Conservation (phyloP, 2,888 invertebrate genomes). For the Capitulum mitella region DNA sequence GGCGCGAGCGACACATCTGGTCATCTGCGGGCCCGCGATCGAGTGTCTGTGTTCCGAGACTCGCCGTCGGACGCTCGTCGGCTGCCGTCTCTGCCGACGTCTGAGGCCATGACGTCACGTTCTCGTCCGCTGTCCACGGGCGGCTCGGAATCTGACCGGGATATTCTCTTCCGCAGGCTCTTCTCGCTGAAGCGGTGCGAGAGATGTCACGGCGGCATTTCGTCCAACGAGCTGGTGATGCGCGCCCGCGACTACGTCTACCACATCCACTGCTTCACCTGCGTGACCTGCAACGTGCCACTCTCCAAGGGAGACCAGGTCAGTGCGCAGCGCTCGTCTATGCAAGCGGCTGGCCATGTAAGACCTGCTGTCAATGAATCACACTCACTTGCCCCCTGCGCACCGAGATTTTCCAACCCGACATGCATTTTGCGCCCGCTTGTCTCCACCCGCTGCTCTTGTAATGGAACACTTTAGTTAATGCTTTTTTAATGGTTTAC, state of each 20-base stretch:
- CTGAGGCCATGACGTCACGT: not conserved
- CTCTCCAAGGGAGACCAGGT: slow-evolving; percentile 58
- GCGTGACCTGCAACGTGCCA: slow-evolving; percentile 70
- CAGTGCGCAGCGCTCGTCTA: too few species aligned
- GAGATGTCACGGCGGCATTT: slow-evolving; percentile 74
- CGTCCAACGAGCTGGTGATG: slow-evolving; percentile 84
- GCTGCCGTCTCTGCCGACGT: not conserved
- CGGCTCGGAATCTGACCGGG: too few species aligned
- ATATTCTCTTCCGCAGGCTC: slow-evolving; percentile 27
- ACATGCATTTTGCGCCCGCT: too few species aligned
- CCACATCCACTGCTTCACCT: slow-evolving; percentile 83
- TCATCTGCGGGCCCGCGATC: too few species aligned
- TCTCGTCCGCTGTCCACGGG: not conserved
- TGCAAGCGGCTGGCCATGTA: too few species aligned
- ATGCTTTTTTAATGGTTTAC: too few species aligned
- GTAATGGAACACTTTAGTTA: too few species aligned
- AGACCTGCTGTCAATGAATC: too few species aligned
- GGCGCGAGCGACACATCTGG: too few species aligned
- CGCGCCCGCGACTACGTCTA: slow-evolving; percentile 76
- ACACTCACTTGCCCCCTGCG: too few species aligned
- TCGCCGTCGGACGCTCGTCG: not conserved
- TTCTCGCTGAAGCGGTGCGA: slow-evolving; percentile 51
- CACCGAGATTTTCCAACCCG: too few species aligned
- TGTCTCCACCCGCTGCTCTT: too few species aligned
- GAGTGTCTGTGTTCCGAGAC: not conserved